phyloP scores from a whole-genome alignment of 2,888 invertebrate species.

The Horisme vitalbata region DNA sequence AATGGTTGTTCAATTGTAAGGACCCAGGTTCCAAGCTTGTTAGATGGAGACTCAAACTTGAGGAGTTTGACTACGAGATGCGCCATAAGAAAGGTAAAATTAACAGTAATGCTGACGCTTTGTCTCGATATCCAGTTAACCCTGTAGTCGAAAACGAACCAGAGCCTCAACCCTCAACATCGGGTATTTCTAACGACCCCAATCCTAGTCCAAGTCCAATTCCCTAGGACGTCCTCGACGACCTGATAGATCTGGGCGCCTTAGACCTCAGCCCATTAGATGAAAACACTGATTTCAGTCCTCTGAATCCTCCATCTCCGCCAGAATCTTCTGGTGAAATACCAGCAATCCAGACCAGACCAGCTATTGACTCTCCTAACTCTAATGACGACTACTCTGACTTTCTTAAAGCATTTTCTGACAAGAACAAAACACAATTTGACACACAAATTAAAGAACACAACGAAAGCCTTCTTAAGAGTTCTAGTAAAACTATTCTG shows the following conservation, averaged over 20 bases:
- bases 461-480: neutral
- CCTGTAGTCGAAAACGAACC: neutral
- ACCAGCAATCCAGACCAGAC: too few species aligned
- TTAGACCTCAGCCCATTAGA: neutral
- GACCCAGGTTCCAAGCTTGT: constrained; percentile 16
- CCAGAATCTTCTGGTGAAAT: neutral
- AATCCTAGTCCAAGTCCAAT: neutral
- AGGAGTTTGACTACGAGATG: constrained; percentile 10
- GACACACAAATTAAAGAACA: neutral
- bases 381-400: neutral
- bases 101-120: constrained; percentile 1
- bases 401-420: neutral
- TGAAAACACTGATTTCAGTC: neutral
- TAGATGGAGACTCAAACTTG: constrained; percentile 15
- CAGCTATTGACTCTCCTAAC: too few species aligned
- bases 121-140: constrained; percentile 3
- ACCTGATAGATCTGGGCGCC: neutral
- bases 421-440: neutral
- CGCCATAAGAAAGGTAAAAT: constrained; percentile 6
- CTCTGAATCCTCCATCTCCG: neutral
- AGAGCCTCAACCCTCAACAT: neutral
- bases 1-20: constrained; percentile 24
- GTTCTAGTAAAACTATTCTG: neutral
- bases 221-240: neutral
- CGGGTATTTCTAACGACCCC: neutral